Evolutionary conservation across 2,797 vertebrate genomes (phyloP).

Genomic region (Sebastes cheni): DNA sequence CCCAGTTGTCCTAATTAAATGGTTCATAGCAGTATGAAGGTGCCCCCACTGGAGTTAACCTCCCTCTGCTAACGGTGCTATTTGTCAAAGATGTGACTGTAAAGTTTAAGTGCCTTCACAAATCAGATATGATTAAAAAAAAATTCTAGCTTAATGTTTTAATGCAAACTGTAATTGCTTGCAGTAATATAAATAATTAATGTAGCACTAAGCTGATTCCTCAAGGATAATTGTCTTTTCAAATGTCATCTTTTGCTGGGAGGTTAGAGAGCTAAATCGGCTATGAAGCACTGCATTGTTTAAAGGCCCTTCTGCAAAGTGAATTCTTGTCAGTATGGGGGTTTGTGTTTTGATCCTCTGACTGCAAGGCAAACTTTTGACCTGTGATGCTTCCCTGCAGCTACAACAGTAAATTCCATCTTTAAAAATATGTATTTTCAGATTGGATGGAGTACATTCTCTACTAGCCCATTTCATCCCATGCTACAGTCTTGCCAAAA

Average conservation of each 20-base stretch:
- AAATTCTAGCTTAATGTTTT: background rate
- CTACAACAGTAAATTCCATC: background rate
- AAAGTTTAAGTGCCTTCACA: slow-evolving; percentile 9
- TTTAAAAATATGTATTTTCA: background rate
- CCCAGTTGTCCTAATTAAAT: slow-evolving; percentile 56
- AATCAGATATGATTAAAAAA: background rate
- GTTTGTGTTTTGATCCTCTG: background rate
- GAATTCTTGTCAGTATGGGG: background rate
- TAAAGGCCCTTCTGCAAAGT: background rate
- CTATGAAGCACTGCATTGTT: background rate
- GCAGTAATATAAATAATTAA: slow-evolving; percentile 3
- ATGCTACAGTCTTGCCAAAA: background rate
- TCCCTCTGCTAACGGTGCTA: background rate
- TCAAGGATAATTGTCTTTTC: slow-evolving; percentile 20
- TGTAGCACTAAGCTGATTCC: slow-evolving; percentile 1
- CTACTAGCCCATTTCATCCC: background rate
- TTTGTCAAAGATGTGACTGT: slow-evolving; percentile 11
- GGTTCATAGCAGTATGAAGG: slow-evolving; percentile 55
- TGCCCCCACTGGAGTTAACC: slow-evolving; percentile 27
- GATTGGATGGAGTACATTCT: background rate
- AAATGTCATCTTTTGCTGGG: slow-evolving; percentile 7
- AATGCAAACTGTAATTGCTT: background rate
- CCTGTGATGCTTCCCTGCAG: background rate
- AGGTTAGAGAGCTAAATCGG: background rate
- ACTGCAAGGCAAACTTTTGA: background rate